Evolutionary conservation across 2,113 vertebrate species (phyloP), one percentile per base, ranked within the genome.

Genomic region (Microtus oregoni): DNA sequence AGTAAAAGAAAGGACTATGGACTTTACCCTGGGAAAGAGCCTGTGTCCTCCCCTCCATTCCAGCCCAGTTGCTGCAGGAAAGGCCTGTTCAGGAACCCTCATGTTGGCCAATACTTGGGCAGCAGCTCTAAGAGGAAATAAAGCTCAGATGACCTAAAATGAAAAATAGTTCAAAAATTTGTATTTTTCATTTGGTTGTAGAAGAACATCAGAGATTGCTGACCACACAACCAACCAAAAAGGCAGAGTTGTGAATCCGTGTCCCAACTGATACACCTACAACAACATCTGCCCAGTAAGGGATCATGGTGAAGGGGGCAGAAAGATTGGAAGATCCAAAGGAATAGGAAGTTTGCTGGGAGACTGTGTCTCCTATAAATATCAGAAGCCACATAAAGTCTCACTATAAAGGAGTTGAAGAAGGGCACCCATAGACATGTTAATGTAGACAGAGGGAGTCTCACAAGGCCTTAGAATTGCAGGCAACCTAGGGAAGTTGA

Each of bases 11-110:
- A 86, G 2, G n/a, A 35, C 24, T 77, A 22, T 63, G 22, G 35
- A 15, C 41, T 96, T 89, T 85, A 22, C 78, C 82, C 86, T 83
- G 14, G 24, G 63, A 96, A 95, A 97, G 12, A 95, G 44, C 2
- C 15, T 15, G 61, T 58, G 24, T 1, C 30, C 79, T 41, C 55
- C 65, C 20, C 63, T 2, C 38, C 1, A 2, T 15, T 89, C 32
- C 32, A 44, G 5, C 7, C 50, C 61, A 47, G 7, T 9, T 63
- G 24, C 44, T 30, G 8, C 72, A 95, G 17, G 50, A 30, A 97
- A 94, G 22, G 3, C 20, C 44, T 24, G n/a, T 0, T 38, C n/a
- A 77, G 10, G 85, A 90, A 30, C 35, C 86, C 35, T 93, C 47
- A 41, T 75, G 73, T 88, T 63, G 61, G 24, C 55, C 20, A 89